phyloP scores from a whole-genome alignment of 2,797 vertebrate species.

The Lagocephalus sceleratus region DNA sequence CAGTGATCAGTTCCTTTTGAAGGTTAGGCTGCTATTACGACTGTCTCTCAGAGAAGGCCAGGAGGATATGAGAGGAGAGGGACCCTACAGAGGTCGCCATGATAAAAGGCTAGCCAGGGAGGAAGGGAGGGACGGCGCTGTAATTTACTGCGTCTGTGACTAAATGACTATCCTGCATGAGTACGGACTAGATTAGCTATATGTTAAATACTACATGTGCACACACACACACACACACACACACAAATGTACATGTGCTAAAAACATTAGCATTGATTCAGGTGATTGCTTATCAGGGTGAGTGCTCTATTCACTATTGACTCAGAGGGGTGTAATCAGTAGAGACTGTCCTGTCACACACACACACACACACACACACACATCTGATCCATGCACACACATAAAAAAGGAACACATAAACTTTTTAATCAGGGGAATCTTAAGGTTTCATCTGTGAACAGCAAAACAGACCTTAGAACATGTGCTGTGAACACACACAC shows the following conservation, averaged over 20 bases:
- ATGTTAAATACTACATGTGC: slow-evolving; percentile 44
- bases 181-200: slow-evolving; percentile 70
- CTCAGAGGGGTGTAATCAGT: slow-evolving; percentile 70
- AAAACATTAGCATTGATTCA: slow-evolving; percentile 82
- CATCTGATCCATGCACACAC: too few species aligned
- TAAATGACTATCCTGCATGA: slow-evolving; percentile 63
- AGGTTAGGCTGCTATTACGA: slow-evolving; percentile 57
- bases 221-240: slow-evolving; percentile 30
- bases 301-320: slow-evolving; percentile 82
- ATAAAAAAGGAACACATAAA: slow-evolving; percentile 29
- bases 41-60: slow-evolving; percentile 39
- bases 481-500: slow-evolving; percentile 25
- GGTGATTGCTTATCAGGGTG: slow-evolving; percentile 81
- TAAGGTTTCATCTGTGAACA: slow-evolving; percentile 33
- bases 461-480: slow-evolving; percentile 53
- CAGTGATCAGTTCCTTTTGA: slow-evolving; percentile 57
- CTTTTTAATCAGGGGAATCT: slow-evolving; percentile 58
- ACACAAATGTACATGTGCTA: slow-evolving; percentile 55
- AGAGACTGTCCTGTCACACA: slow-evolving; percentile 41
- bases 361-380: slow-evolving; percentile 24
- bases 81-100: slow-evolving; percentile 39
- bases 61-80: slow-evolving; percentile 25
- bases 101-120: slow-evolving; percentile 50
- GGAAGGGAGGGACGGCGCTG: slow-evolving; percentile 42
- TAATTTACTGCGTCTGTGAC: slow-evolving; percentile 63